A percentile compares a stretch with the other conserved stretches of the same genome.
phyloP scores from a whole-genome alignment of 64 coral and sea anemone species.

The Anthopleura sola region DNA sequence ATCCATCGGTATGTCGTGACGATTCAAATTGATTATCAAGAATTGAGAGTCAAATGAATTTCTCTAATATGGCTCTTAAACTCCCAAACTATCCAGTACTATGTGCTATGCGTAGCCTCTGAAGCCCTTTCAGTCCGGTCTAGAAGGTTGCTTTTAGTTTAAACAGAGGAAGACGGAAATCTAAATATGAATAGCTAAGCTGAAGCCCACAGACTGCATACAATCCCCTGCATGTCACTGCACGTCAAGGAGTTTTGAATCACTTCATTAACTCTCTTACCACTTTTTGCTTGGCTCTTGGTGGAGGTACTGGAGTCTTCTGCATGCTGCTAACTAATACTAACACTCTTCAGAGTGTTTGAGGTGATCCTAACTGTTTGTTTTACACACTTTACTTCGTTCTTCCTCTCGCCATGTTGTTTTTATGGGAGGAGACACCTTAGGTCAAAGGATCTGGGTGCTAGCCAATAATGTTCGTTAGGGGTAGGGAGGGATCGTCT shows the following conservation, averaged over 20 bases:
- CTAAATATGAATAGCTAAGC: background rate
- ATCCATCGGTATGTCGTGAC: background rate
- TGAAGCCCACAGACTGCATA: background rate
- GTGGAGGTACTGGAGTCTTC: conserved; percentile 46
- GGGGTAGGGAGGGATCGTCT: background rate
- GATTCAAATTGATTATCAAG: no score
- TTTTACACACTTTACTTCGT: background rate
- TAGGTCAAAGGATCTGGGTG: background rate
- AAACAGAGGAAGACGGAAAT: background rate
- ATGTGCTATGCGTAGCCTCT: background rate
- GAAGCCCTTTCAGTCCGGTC: conserved; percentile 6
- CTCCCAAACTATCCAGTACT: background rate
- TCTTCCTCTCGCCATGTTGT: background rate
- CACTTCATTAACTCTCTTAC: conserved; percentile 24
- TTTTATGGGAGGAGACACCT: background rate
- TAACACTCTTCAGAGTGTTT: background rate
- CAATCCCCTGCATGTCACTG: background rate
- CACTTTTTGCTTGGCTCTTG: conserved; percentile 53
- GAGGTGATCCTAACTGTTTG: background rate
- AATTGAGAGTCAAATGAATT: no score
- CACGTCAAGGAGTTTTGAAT: background rate
- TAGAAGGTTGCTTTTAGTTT: background rate
- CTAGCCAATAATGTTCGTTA: background rate
- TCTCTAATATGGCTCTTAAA: background rate
- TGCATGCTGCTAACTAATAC: conserved; percentile 29